Conservation (phyloP, 2,113 vertebrate species). For the Cichladusa arquata region DNA sequence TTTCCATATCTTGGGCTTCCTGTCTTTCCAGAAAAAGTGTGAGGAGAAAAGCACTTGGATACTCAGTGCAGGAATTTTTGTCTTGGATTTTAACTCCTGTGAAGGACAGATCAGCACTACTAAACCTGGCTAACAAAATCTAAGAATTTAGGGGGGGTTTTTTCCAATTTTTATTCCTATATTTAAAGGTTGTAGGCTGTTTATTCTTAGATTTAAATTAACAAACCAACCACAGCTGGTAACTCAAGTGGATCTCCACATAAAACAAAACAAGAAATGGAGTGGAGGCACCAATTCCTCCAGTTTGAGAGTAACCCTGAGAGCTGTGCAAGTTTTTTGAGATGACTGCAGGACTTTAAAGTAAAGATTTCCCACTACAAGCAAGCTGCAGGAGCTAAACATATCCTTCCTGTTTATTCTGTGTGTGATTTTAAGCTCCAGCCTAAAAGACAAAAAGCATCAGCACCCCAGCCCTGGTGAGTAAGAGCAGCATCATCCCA, state of each 20-base stretch:
- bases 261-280: neutral
- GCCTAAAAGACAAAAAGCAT: conserved; percentile 12
- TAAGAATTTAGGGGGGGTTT: neutral
- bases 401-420: conserved; percentile 66
- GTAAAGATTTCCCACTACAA: neutral
- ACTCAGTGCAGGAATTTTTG: neutral
- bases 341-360: neutral
- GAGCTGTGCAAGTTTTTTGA: neutral
- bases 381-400: conserved; percentile 39
- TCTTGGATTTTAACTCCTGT: neutral
- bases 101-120: neutral
- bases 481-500: neutral
- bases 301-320: neutral
- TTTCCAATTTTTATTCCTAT: neutral
- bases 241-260: neutral
- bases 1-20: neutral
- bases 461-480: neutral
- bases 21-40: neutral
- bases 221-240: neutral
- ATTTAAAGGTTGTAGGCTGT: neutral
- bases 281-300: neutral
- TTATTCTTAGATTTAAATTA: neutral
- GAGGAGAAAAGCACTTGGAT: neutral
- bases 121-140: neutral
- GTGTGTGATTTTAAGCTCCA: conserved; percentile 31